Conservation (phyloP, 2,888 invertebrate species). For the Exephanes ischioxanthus region DNA sequence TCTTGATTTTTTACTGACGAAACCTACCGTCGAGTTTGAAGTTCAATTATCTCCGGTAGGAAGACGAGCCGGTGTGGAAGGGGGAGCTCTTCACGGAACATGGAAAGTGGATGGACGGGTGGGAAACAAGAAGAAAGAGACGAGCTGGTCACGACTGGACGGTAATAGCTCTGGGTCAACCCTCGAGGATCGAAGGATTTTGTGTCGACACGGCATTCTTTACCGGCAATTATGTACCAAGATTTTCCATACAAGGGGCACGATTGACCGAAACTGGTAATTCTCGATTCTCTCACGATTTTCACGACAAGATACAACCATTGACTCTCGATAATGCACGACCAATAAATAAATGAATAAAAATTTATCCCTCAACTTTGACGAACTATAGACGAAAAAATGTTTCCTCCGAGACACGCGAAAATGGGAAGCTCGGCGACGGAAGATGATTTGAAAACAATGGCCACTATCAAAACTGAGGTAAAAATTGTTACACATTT, state of each 20-base stretch:
- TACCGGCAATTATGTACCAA: slow-evolving; percentile 88
- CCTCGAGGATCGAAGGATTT: slow-evolving; percentile 86
- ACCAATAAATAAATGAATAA: neutral
- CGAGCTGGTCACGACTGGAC: slow-evolving; percentile 89
- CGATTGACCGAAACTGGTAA: slow-evolving; percentile 86
- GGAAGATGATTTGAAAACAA: slow-evolving; percentile 84
- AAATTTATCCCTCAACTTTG: neutral
- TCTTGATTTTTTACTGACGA: no score
- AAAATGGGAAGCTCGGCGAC: slow-evolving; percentile 86
- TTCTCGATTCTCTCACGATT: neutral
- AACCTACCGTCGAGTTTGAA: slow-evolving; percentile 7
- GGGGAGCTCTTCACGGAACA: slow-evolving; percentile 87
- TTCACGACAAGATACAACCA: no score
- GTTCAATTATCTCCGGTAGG: slow-evolving; percentile 72
- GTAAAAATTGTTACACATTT: slow-evolving; percentile 63
- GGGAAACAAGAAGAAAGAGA: slow-evolving; percentile 89
- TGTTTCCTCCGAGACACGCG: slow-evolving; percentile 71
- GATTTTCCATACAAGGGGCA: slow-evolving; percentile 88
- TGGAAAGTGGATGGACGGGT: slow-evolving; percentile 90
- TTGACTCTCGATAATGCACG: no score
- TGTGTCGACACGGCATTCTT: slow-evolving; percentile 88
- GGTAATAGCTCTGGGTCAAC: slow-evolving; percentile 87
- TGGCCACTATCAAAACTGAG: slow-evolving; percentile 84
- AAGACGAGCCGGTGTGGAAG: slow-evolving; percentile 87
- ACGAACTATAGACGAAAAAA: slow-evolving; percentile 64